phyloP scores from a whole-genome alignment of 2,888 invertebrate species.

The Neuroscelio doddi region DNA sequence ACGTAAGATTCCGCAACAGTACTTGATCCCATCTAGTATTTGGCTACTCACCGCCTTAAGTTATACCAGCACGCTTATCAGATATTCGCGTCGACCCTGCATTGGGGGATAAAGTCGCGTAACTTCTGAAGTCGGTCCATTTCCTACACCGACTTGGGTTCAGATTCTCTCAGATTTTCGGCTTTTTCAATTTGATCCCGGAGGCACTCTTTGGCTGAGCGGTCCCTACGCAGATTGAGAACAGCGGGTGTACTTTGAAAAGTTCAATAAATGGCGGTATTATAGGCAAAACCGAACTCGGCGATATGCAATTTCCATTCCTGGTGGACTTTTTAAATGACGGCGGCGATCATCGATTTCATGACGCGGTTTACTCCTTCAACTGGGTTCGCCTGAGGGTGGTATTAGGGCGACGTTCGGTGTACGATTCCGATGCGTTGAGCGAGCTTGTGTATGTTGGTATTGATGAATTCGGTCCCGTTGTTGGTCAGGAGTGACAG shows the following conservation, averaged over 20 bases:
- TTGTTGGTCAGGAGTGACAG: constrained; percentile 46
- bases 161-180: no score
- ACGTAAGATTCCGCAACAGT: background rate
- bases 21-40: no score
- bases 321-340: constrained; percentile 13
- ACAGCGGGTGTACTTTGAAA: constrained; percentile 12
- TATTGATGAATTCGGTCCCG: constrained; percentile 45
- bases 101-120: no score
- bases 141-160: no score
- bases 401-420: background rate
- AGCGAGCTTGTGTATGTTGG: background rate
- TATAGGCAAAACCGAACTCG: constrained; percentile 31
- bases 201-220: no score
- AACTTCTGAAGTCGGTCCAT: no score
- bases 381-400: constrained; percentile 18
- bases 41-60: no score
- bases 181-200: no score
- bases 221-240: constrained; percentile 14
- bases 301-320: constrained; percentile 21
- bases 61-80: no score
- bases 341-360: constrained; percentile 18
- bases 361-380: constrained; percentile 24
- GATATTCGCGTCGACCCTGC: no score
- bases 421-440: background rate
- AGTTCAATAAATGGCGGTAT: constrained; percentile 19